phyloP scores from a whole-genome alignment of 2,797 vertebrate genomes.

The Naso thynnoides region DNA sequence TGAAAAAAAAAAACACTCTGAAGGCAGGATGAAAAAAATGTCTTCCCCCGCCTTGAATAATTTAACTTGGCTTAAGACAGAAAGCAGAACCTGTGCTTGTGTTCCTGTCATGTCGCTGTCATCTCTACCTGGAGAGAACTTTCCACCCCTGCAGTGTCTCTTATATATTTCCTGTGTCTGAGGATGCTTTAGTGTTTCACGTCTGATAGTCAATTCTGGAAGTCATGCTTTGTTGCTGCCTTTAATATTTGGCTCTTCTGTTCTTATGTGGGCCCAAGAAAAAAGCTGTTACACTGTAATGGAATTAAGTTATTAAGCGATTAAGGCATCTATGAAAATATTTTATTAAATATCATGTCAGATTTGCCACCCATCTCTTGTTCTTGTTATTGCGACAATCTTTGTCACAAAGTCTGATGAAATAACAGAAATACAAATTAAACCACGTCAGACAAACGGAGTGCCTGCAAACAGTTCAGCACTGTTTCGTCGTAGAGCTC shows the following conservation, averaged over 20 bases:
- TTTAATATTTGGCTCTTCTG: constrained; percentile 6
- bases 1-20: constrained; percentile 15
- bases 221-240: constrained; percentile 1
- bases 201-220: too few relatives aligned
- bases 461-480: too few relatives aligned
- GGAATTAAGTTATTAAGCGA: too few relatives aligned
- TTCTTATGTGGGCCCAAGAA: background rate
- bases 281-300: background rate
- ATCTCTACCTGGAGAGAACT: background rate
- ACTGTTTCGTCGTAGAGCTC: too few relatives aligned
- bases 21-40: constrained; percentile 3
- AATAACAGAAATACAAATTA: too few relatives aligned
- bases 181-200: too few relatives aligned
- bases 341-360: background rate
- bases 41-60: background rate
- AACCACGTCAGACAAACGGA: too few relatives aligned
- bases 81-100: background rate
- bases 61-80: background rate
- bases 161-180: too few relatives aligned
- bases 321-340: too few relatives aligned
- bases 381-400: background rate
- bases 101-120: constrained; percentile 17
- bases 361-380: background rate
- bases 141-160: background rate
- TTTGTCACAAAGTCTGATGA: background rate